Base-by-base conservation (phyloP, 2,888 invertebrate species). In the Subacronicta megacephala region DNA sequence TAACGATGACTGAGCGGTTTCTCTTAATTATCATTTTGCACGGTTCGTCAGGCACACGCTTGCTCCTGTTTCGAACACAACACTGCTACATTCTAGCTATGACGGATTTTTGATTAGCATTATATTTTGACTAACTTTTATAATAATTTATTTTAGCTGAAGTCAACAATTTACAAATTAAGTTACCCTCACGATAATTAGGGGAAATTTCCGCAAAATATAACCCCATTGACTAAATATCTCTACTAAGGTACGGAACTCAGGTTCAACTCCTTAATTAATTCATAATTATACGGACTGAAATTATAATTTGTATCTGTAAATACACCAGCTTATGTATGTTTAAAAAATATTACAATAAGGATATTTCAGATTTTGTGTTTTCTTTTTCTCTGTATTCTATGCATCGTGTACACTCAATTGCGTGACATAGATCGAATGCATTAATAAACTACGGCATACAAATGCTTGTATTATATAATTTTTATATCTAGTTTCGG, bases 21-120 rank as follows among this genome's bases (percentile, higher is more conserved):
- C 91, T 90, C 89, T 93, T 94, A 93, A 94, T 94, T 94, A 94
- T 93, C 90, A 93, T 93, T 94, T 92, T 90, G 90, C 90, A 92
- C 88, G 93, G 92, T 92, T 92, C 92, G 93, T 90, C 92, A 90
- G 87, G 71, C 88, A 84, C 88, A 84, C 83, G 87, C 81, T 83
- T 77, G 84, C 80, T 75, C 85, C 83, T 80, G 80, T 83, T 81
- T 68, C 77, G 70, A 77, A 64, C 72, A 72, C 51, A 58, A 56
- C 60, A 49, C 46, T 51, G 55, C 41, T 61, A 56, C 40, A 35
- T 57, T 62, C 55, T 54, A 56, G 51, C 54, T 52, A 47, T 37
- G 41, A 40, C 42, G 31, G 37, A 37, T 63, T 62, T 71, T 62
- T 51, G 15, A 42, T 45, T 42, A 26, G 40, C 20, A 44, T 41